phyloP scores from a whole-genome alignment of 2,113 vertebrate genomes.

The Oryzias curvinotus region DNA sequence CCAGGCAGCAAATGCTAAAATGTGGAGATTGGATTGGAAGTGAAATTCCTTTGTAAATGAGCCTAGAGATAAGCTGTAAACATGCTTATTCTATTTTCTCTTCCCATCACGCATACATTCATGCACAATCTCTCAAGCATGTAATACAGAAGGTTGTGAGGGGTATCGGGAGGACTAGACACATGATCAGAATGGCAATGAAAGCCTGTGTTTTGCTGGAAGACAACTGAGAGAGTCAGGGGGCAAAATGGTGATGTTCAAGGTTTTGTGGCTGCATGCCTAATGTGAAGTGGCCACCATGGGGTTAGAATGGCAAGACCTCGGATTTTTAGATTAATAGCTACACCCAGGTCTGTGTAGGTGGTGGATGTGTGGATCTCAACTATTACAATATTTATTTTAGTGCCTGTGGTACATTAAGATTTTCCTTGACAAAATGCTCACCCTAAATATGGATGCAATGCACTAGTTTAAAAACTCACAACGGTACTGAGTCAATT shows the following conservation, averaged over 20 bases:
- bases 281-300: constrained; percentile 47
- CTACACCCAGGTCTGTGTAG: constrained; percentile 28
- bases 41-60: constrained; percentile 62
- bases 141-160: constrained; percentile 34
- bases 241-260: constrained; percentile 33
- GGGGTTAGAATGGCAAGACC: constrained; percentile 54
- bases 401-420: constrained; percentile 6
- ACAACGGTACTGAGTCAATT: neutral
- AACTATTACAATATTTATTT: constrained; percentile 38
- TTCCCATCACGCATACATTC: constrained; percentile 26
- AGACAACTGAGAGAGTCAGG: constrained; percentile 61
- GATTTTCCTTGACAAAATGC: constrained; percentile 40
- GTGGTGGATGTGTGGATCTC: constrained; percentile 4
- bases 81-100: constrained; percentile 40
- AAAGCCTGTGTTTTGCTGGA: constrained; percentile 52
- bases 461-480: constrained; percentile 12
- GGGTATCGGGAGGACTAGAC: constrained; percentile 30
- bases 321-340: constrained; percentile 59
- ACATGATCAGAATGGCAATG: constrained; percentile 66
- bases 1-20: constrained; percentile 50
- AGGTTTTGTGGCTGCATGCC: constrained; percentile 59
- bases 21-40: constrained; percentile 69
- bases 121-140: constrained; percentile 37
- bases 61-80: constrained; percentile 67
- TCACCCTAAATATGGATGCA: constrained; percentile 45